Conservation (phyloP, 1,140 invertebrate species). For the Drosophila simulans region DNA sequence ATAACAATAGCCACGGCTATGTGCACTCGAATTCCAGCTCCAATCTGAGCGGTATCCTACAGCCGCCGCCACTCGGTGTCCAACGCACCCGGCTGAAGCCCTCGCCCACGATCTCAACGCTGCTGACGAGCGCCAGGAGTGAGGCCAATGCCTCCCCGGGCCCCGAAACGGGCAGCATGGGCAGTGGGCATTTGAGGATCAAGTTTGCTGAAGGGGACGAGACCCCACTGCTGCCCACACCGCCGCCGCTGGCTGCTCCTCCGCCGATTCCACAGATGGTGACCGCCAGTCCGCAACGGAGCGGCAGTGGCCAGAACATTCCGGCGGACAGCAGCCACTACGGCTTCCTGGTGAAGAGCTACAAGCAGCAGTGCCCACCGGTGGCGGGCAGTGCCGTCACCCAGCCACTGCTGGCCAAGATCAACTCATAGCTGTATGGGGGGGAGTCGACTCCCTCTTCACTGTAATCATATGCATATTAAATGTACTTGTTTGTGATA, state of each 20-base stretch:
- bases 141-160: conserved; percentile 7
- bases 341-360: conserved; percentile 69
- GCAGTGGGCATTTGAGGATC: conserved; percentile 60
- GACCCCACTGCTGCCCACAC: conserved; percentile 39
- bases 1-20: conserved; percentile 49
- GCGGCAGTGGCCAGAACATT: conserved; percentile 63
- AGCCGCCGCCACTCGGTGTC: conserved; percentile 38
- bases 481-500: conserved; percentile 80
- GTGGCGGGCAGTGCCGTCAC: conserved; percentile 55
- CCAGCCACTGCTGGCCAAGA: conserved; percentile 78
- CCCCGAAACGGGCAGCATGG: conserved; percentile 52
- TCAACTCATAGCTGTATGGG: conserved; percentile 72
- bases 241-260: conserved; percentile 2
- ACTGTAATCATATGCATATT: conserved; percentile 58
- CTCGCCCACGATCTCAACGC: conserved; percentile 78
- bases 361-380: conserved; percentile 59
- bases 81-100: conserved; percentile 51
- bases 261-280: conserved; percentile 2
- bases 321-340: conserved; percentile 50
- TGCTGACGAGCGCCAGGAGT: conserved; percentile 45
- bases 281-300: conserved; percentile 40
- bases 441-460: conserved; percentile 9
- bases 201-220: conserved; percentile 67
- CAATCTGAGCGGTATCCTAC: conserved; percentile 75
- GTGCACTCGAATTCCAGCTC: conserved; percentile 70